Evolutionary conservation across 2,888 invertebrate species (phyloP), one percentile per base, ranked within the genome.

Genomic region (Epistrophe eligans): DNA sequence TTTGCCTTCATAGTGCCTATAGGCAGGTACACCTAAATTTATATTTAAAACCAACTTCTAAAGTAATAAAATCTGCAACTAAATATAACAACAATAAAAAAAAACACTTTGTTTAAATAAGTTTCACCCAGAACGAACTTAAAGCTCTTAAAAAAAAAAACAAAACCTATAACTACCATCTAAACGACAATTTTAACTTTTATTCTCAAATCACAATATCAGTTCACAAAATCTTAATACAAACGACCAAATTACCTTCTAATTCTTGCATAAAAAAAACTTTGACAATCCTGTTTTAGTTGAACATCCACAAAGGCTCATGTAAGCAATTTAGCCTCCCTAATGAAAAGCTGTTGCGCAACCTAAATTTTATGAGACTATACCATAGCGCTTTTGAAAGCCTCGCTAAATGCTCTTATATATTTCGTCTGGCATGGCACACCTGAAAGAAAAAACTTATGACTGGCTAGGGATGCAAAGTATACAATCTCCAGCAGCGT

Each of bases 271-370:
- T 15, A 64, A 11, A 35, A 50, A 35, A 50, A 67, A 58, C 43
- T 77, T 24, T 13, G 24, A 66, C 43, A 67, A 72, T 76, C 50
- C 71, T 57, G 13, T 24, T 48, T 17, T 50, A 77, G 71, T 52
- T 19, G 24, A 2, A 24, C 3, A 62, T 73, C 67, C 48, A 67
- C 67, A 60, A 66, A 50, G 50, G 24, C 55, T 72, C 77, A 77
- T 55, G 73, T 62, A 70, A 77, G 67, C 60, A 72, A 66, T 77
- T 79, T 77, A 60, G 66, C 50, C 60, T 66, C 71, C 77, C 48
- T 72, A 72, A 77, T 73, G 64, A 79, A 83, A 82, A 77, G 55
- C 67, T 55, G 72, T 73, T 52, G 52, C 50, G 28, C 60, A 55
- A 24, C 72, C 72, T 50, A 52, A 50, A 72, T 50, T 77, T 66